These are phyloP conservation scores for Magallana gigas DNA, from an alignment of 1,140 invertebrate genomes.

Conservation along the genomic window DNA sequence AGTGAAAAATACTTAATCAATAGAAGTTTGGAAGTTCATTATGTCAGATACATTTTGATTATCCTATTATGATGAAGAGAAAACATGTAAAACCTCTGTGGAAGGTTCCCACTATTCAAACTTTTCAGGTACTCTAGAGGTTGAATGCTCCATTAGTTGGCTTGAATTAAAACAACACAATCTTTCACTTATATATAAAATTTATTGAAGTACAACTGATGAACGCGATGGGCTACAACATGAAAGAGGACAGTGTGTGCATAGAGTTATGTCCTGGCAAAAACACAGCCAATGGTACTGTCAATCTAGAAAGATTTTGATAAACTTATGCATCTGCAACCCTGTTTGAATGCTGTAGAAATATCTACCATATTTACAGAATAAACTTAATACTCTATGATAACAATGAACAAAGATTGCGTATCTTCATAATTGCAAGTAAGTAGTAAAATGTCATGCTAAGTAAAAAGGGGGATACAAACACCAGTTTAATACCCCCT, in stretches of 20 bases:
- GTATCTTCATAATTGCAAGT: constrained; percentile 15
- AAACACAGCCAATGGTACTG: neutral
- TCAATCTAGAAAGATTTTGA: neutral
- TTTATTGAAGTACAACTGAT: constrained; percentile 32
- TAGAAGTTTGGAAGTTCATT: no score
- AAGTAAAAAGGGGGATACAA: neutral
- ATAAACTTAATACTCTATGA: neutral
- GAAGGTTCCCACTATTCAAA: no score
- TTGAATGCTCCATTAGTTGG: no score
- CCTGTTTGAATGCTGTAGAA: constrained; percentile 35
- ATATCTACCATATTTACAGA: constrained; percentile 5
- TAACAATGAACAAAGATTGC: constrained; percentile 13
- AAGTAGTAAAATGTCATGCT: neutral
- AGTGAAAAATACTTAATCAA: no score
- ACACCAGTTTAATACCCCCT: neutral
- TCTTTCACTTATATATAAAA: neutral
- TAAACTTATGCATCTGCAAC: neutral
- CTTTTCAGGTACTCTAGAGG: no score
- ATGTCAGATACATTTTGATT: no score
- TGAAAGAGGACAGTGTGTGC: constrained; percentile 21
- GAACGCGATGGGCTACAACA: neutral
- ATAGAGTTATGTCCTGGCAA: neutral
- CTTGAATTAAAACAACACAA: neutral
- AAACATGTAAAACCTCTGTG: no score
- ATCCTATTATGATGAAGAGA: no score